Percentiles rank a stretch among this genome's conserved stretches.
phyloP scores from a whole-genome alignment of 2,888 invertebrate species.

The Didymodactylos carnosus region DNA sequence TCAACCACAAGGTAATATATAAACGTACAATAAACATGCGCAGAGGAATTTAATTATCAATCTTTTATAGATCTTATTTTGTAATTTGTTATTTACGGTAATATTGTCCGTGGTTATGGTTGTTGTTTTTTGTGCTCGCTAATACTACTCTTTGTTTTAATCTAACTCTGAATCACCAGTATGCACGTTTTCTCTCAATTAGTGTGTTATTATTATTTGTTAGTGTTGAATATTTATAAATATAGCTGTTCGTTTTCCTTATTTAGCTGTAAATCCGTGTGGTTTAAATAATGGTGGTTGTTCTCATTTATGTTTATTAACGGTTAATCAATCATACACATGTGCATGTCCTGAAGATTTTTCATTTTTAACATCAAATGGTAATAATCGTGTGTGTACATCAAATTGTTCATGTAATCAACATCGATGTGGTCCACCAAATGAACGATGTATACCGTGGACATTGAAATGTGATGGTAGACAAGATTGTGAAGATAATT shows the following conservation, averaged over 20 bases:
- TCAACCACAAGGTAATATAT: background rate
- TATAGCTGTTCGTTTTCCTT: background rate
- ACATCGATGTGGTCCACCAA: conserved; percentile 20
- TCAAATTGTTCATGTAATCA: conserved; percentile 63
- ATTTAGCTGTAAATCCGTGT: background rate
- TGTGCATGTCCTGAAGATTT: conserved; percentile 92
- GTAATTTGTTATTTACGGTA: no score
- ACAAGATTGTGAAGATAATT: conserved; percentile 49
- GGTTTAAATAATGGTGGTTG: conserved; percentile 62
- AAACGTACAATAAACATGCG: background rate
- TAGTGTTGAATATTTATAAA: background rate
- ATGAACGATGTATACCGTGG: conserved; percentile 9
- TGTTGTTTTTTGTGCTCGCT: no score
- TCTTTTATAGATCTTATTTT: no score
- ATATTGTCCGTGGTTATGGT: no score
- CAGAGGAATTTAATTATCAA: background rate
- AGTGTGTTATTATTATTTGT: background rate
- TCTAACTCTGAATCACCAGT: no score
- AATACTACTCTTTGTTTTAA: no score
- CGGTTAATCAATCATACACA: conserved; percentile 47
- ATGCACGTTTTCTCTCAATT: no score
- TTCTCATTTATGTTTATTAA: conserved; percentile 68
- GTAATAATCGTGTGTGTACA: conserved; percentile 54
- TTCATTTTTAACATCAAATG: conserved; percentile 49
- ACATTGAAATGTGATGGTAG: conserved; percentile 9